Evolutionary conservation across 2,113 vertebrate genomes (phyloP).

Genomic region (Podilymbus podiceps): DNA sequence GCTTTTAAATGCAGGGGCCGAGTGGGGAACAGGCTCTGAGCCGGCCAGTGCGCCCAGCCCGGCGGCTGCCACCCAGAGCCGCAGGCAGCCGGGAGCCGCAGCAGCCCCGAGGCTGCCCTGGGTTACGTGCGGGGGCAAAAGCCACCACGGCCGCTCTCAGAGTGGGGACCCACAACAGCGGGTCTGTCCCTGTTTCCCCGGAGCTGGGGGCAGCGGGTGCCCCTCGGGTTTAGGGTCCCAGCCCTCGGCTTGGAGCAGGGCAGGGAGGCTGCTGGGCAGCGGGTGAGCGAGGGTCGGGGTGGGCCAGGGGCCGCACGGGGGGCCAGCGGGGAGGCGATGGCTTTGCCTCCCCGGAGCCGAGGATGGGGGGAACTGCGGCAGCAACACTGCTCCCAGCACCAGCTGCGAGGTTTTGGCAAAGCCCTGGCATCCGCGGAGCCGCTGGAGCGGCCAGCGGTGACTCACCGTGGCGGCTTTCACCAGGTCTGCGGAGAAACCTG

Average conservation of each 20-base stretch:
- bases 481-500: background rate
- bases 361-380: fast-evolving
- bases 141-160: background rate
- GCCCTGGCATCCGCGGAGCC: background rate
- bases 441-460: fast-evolving
- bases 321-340: fast-evolving
- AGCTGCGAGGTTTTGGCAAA: background rate
- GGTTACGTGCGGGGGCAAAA: fast-evolving
- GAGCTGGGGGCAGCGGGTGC: background rate
- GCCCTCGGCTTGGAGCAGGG: background rate
- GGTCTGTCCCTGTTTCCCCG: background rate
- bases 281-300: fast-evolving
- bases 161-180: fast-evolving
- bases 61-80: background rate
- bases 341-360: background rate
- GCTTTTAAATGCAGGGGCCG: fast-evolving
- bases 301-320: background rate
- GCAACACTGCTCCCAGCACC: background rate
- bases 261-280: background rate
- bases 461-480: conserved; percentile 17
- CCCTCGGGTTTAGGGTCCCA: background rate
- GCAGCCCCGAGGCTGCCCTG: background rate
- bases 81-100: background rate
- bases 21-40: background rate
- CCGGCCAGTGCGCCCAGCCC: fast-evolving